Evolutionary conservation across 2,888 invertebrate species (phyloP), one percentile per base, ranked within the genome.

Genomic region (Acholoe squamosa): DNA sequence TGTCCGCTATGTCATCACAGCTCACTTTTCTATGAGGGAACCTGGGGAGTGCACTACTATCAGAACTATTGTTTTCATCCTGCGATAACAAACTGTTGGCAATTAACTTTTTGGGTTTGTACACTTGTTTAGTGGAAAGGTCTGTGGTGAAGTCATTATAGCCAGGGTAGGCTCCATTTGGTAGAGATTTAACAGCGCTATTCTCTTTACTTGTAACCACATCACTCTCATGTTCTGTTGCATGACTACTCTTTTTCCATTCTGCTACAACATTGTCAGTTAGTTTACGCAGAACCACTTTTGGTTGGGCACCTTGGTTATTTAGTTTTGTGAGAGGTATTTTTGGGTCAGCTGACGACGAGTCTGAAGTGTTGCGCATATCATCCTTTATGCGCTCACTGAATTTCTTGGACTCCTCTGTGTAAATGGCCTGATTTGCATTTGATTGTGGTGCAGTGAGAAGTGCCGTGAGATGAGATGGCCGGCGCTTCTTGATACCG

Each of bases 241-340:
- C 33, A 28, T 86, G 86, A 22, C 1, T 31, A 33, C 86, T 56
- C 28, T 52, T 54, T 54, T 86, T 86, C 86, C 86, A 86, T 34
- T 89, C 67, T n/a, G 89, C 61, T 10, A 89, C 61, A 67, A 89
- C 89, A 67, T 56, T 67, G 67, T 89, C 89, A 25, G 89, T n/a
- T 10, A 89, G 67, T 89, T 89, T 89, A 33, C 43, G 52, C 12
- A 89, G 31, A 5, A 89, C 67, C 31, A 89, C 89, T 33, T 89
- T 89, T 0, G 89, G 89, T 25, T 89, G 89, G 14, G 86, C 86
- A n/a, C 25, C 86, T 33, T 86, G 86, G 56, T 56, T 86, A 25
- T 86, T 86, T 25, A 86, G 86, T 31, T 54, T 56, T 14, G 52
- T 25, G 1, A 25, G 54, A 16, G 52, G 86, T 54, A 22, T 54